Conservation (phyloP, 1,140 invertebrate species). For the Parasteatoda tepidariorum region DNA sequence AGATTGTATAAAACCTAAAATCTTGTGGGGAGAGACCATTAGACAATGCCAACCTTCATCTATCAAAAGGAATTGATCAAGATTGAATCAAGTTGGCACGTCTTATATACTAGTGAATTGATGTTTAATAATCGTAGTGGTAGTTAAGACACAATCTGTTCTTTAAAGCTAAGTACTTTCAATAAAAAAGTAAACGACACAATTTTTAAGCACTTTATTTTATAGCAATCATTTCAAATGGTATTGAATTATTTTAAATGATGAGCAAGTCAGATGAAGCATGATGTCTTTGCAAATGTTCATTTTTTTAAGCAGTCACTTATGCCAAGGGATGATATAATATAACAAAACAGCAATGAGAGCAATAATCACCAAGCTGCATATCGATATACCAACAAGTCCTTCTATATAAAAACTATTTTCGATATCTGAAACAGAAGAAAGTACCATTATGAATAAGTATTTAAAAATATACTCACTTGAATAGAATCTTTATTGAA, state of each 20-base stretch:
- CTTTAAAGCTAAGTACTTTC: not conserved
- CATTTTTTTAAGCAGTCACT: too few relatives aligned
- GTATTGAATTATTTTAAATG: too few relatives aligned
- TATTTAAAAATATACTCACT: not conserved
- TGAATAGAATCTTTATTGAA: not conserved
- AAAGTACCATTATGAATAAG: not conserved
- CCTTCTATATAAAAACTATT: conserved; percentile 39
- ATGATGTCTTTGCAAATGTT: too few relatives aligned
- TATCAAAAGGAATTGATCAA: too few relatives aligned
- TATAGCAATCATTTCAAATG: not conserved
- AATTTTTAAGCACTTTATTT: not conserved
- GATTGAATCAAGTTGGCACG: too few relatives aligned
- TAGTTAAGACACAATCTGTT: not conserved
- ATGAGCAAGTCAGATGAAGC: too few relatives aligned
- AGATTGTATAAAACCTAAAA: too few relatives aligned
- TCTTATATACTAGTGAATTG: too few relatives aligned
- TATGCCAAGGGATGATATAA: conserved; percentile 22
- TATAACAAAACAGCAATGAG: conserved; percentile 23
- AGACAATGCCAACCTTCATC: too few relatives aligned
- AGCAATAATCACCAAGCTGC: conserved; percentile 28
- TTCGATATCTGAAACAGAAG: not conserved
- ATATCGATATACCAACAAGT: conserved; percentile 34
- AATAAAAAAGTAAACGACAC: not conserved
- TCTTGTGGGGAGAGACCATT: too few relatives aligned
- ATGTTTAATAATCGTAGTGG: too few relatives aligned